These are phyloP conservation scores for Hypomesus transpacificus DNA, from an alignment of 2,113 vertebrate genomes.

Conservation along the genomic window DNA sequence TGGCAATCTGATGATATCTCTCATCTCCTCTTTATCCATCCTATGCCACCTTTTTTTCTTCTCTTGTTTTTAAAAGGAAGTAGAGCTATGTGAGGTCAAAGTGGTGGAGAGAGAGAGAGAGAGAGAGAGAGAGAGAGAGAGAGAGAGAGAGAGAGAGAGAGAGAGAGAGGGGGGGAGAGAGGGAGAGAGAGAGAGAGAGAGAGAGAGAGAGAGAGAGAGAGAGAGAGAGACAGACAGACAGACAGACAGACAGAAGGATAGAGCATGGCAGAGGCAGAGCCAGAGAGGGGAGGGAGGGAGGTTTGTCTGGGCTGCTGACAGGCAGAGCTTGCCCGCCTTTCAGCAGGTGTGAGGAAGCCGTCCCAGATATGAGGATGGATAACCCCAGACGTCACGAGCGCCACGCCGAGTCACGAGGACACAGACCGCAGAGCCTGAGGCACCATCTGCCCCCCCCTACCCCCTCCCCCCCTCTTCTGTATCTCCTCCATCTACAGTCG, in stretches of 20 bases:
- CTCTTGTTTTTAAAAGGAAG: slow-evolving; percentile 26
- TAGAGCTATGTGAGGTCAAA: not conserved
- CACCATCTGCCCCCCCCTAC: not conserved
- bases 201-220: not conserved
- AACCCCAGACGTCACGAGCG: slow-evolving; percentile 28
- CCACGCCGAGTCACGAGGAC: not conserved
- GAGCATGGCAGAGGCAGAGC: not conserved
- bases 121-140: slow-evolving; percentile 4
- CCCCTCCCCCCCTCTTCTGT: slow-evolving; percentile 9
- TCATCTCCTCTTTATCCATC: slow-evolving; percentile 13
- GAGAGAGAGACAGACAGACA: not conserved
- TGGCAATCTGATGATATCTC: slow-evolving; percentile 31
- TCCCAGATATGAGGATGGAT: slow-evolving; percentile 70
- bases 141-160: not conserved
- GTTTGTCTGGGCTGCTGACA: slow-evolving; percentile 57
- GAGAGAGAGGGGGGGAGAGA: not conserved
- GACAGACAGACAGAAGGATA: not conserved
- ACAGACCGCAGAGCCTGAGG: slow-evolving; percentile 4
- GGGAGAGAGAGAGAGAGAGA: not conserved
- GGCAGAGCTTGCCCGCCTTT: slow-evolving; percentile 72
- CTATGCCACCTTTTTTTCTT: not conserved
- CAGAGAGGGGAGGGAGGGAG: not conserved
- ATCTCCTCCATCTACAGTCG: slow-evolving; percentile 37
- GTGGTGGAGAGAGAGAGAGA: not conserved
- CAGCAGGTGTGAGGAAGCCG: slow-evolving; percentile 75